Evolutionary conservation across 92 coral and sea anemone genomes (phyloP), one percentile per base, ranked within the genome.

Genomic region (Heteractis magnifica): DNA sequence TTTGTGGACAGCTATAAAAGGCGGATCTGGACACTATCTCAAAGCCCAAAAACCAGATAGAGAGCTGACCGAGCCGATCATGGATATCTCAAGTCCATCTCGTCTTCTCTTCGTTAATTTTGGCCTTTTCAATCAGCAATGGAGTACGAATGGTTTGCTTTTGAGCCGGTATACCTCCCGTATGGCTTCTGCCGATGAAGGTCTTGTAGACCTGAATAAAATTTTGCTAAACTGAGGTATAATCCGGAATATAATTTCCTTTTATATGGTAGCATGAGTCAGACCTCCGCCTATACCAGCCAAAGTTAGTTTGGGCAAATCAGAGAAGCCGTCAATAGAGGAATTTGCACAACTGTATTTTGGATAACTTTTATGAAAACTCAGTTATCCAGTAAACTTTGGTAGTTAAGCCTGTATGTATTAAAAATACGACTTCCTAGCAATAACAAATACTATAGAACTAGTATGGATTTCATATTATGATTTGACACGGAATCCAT

Each of bases 11-110:
- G 70, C 10, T 26, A 53, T 8, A 12, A 8, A 68, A 68, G 44
- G 49, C 73, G 73, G 73, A 20, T 68, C 73, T 68, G 73, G 73
- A 68, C 73, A 6, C 13, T 68, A 68, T 68, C 73, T 68, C 73
- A 68, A 26, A 20, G 49, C 23, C 73, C 73, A 10, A 4, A 48
- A 21, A 68, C 1, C 73, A 20, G 73, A 68, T 68, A 68, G 73
- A 65, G 20, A 65, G 44, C 44, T 34, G 44, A 23, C 49, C 49
- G 23, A 68, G 73, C 73, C 73, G 73, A 68, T 68, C 49, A 68
- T 68, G 73, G 73, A 14, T 68, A 68, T 68, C 44, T 65, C 23
- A 5, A 20, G 48, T 21, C 73, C 73, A 68, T 68, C 73, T 68
- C 44, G 44, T 34, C 23, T 26, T 20, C 49, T 12, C 49, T 68